Percentiles rank a stretch among this genome's conserved stretches.
phyloP scores from a whole-genome alignment of 2,113 vertebrate species.

The Passer domesticus region DNA sequence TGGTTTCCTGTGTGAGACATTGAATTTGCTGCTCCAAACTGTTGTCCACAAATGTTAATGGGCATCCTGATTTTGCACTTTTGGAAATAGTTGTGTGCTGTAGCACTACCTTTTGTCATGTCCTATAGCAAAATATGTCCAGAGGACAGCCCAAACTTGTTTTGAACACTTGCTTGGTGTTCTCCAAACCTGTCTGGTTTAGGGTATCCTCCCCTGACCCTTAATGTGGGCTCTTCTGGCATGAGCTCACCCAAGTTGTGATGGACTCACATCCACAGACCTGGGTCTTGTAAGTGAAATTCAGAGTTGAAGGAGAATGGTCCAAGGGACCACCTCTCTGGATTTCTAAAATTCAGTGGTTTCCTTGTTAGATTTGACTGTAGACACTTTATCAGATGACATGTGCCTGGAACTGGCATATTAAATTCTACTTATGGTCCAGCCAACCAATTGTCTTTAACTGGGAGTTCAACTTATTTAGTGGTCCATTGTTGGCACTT shows the following conservation, averaged over 20 bases:
- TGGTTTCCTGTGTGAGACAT: fast-evolving
- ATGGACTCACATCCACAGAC: background rate
- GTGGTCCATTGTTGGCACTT: background rate
- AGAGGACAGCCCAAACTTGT: background rate
- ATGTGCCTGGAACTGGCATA: background rate
- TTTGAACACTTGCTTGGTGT: background rate
- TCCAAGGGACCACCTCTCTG: background rate
- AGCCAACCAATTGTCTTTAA: background rate
- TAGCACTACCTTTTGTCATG: background rate
- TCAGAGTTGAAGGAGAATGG: background rate
- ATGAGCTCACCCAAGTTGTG: background rate
- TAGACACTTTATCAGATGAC: background rate
- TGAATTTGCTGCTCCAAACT: background rate
- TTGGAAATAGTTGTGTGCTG: background rate
- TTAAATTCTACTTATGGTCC: background rate
- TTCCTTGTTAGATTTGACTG: background rate
- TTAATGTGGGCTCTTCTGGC: background rate
- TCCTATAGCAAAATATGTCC: background rate
- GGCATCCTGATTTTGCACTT: background rate
- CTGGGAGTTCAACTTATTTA: background rate
- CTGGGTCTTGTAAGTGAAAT: background rate
- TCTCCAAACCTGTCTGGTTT: background rate
- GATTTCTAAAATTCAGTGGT: background rate
- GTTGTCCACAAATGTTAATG: background rate
- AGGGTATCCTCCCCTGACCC: background rate